A percentile compares a stretch with the other conserved stretches of the same genome.
phyloP scores from a whole-genome alignment of 2,888 invertebrate genomes.

The Psylliodes chrysocephalus region DNA sequence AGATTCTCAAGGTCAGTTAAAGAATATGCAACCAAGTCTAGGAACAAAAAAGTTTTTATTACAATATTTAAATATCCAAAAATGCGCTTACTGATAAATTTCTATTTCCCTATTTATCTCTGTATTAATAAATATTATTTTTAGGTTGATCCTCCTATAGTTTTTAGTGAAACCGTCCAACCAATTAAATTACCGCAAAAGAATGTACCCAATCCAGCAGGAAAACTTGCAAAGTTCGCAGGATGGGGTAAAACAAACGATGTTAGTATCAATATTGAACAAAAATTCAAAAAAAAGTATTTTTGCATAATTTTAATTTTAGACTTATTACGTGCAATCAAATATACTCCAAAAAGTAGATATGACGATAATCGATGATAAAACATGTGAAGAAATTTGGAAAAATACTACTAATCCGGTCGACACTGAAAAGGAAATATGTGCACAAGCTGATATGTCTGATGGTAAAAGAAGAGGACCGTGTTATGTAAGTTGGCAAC shows the following conservation, averaged over 20 bases:
- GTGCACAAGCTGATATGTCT: background rate
- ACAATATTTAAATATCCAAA: no score
- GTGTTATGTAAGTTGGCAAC: background rate
- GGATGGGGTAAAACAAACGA: slow-evolving; percentile 4
- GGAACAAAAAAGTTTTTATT: no score
- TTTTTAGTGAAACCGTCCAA: background rate
- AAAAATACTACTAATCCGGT: background rate
- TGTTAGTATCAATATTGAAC: background rate
- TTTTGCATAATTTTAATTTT: background rate
- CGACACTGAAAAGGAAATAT: background rate
- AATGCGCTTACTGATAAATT: no score
- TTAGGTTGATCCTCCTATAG: background rate
- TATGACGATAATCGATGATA: background rate
- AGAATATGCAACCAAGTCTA: no score
- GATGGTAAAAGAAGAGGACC: background rate
- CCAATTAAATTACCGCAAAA: background rate
- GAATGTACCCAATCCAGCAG: background rate
- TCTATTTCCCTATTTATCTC: no score
- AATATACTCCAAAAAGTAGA: background rate
- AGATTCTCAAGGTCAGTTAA: no score
- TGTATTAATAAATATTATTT: no score
- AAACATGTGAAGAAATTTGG: background rate
- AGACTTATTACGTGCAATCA: background rate
- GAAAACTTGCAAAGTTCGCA: background rate
- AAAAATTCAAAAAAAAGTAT: no score